Evolutionary conservation across 2,888 invertebrate species (phyloP).

Genomic region (Anarsia innoxiella): DNA sequence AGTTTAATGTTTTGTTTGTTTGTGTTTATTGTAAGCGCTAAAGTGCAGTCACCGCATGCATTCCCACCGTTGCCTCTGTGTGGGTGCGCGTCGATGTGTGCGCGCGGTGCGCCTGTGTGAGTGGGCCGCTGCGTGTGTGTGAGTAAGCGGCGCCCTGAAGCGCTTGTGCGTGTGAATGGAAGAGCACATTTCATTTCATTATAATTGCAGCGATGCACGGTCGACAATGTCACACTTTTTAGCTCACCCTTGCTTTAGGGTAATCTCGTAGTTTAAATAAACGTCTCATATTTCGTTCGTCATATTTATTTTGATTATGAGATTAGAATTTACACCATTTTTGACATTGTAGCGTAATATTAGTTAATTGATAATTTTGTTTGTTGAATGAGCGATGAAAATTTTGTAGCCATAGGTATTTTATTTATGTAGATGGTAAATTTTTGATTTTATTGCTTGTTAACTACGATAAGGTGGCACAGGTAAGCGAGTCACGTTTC

Average conservation of each 20-base stretch:
- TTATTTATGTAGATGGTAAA: conserved; percentile 39
- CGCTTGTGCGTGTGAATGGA: conserved; percentile 74
- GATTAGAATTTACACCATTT: conserved; percentile 10
- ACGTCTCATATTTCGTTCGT: conserved; percentile 8
- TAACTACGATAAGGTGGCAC: conserved; percentile 62
- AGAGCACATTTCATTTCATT: conserved; percentile 71
- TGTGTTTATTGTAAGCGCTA: conserved; percentile 72
- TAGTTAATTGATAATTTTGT: conserved; percentile 7
- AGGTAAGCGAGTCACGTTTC: conserved; percentile 66
- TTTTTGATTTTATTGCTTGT: conserved; percentile 64
- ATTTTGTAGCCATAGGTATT: conserved; percentile 20
- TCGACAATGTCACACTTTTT: conserved; percentile 63
- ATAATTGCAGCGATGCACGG: conserved; percentile 73
- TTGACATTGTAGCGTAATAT: too few species aligned
- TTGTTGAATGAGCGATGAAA: too few species aligned
- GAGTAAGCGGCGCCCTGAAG: conserved; percentile 59
- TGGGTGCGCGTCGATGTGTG: conserved; percentile 30
- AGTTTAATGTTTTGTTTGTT: conserved; percentile 71
- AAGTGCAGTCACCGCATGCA: conserved; percentile 75
- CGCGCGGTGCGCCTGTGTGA: conserved; percentile 43
- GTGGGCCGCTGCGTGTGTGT: conserved; percentile 39
- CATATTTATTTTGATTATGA: conserved; percentile 8
- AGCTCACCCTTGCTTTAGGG: conserved; percentile 45
- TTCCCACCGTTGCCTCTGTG: conserved; percentile 47
- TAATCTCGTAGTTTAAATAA: conserved; percentile 30